Conservation (phyloP, 2,797 vertebrate genomes). For the Zenarchopterus dispar region DNA sequence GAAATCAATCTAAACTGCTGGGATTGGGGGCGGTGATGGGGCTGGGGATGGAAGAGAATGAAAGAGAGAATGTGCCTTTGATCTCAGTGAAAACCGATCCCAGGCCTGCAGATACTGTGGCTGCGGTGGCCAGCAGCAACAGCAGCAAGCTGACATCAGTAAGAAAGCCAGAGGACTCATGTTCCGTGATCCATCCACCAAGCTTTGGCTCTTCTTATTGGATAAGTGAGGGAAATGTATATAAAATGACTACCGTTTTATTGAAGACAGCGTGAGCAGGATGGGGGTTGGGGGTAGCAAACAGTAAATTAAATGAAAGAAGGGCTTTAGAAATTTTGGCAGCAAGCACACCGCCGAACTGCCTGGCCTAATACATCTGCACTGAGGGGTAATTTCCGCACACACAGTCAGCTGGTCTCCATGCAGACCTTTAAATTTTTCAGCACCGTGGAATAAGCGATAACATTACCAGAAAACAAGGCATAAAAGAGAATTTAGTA, state of each 20-base stretch:
- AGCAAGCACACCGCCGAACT: conserved; percentile 54
- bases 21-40: conserved; percentile 59
- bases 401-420: conserved; percentile 68
- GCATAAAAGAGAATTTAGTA: conserved; percentile 43
- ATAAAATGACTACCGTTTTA: conserved; percentile 76
- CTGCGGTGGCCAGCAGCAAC: conserved; percentile 74
- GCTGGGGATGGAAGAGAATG: conserved; percentile 76
- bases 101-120: conserved; percentile 85
- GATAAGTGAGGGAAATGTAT: conserved; percentile 72
- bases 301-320: conserved; percentile 68
- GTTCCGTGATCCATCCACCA: conserved; percentile 64
- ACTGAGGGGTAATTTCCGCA: conserved; percentile 72
- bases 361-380: conserved; percentile 69
- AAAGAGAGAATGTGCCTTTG: conserved; percentile 83
- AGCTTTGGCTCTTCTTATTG: conserved; percentile 68
- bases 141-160: conserved; percentile 76
- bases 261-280: conserved; percentile 61
- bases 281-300: conserved; percentile 1
- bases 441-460: conserved; percentile 34
- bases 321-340: conserved; percentile 70
- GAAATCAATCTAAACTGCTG: conserved; percentile 86
- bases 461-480: conserved; percentile 59
- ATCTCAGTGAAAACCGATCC: conserved; percentile 85
- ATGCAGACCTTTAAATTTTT: conserved; percentile 54
- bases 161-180: conserved; percentile 67